These are phyloP conservation scores for Neodiprion pinetum DNA, from an alignment of 1,140 invertebrate species.

Conservation along the genomic window DNA sequence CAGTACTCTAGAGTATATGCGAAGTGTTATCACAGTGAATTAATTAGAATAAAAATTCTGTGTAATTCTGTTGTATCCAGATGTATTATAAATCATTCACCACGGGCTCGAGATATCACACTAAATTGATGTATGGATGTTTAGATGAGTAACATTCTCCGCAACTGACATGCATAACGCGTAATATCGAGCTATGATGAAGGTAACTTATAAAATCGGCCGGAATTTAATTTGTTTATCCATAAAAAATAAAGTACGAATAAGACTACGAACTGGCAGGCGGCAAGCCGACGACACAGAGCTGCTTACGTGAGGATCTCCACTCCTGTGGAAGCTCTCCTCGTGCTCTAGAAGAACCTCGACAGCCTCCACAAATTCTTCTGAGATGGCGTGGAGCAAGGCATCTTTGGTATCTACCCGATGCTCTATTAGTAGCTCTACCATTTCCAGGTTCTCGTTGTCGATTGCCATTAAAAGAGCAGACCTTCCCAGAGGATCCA, in stretches of 20 bases:
- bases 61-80: no score
- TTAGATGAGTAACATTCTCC: no score
- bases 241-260: neutral
- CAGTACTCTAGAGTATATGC: no score
- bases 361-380: constrained; percentile 98
- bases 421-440: constrained; percentile 90
- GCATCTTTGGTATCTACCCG: constrained; percentile 92
- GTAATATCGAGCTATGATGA: no score
- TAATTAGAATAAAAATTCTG: no score
- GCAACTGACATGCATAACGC: no score
- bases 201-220: no score
- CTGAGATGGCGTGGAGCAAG: constrained; percentile 94
- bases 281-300: constrained; percentile 35
- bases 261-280: constrained; percentile 38
- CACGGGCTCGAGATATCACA: no score
- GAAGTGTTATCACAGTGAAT: no score
- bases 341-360: constrained; percentile 94
- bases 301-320: constrained; percentile 79
- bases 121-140: no score
- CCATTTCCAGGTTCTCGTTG: constrained; percentile 99
- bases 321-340: constrained; percentile 79
- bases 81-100: no score
- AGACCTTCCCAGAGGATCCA: constrained; percentile 92
- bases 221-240: no score
- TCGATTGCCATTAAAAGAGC: constrained; percentile 97